Percentiles rank a stretch among this genome's conserved stretches.
These are phyloP conservation scores for Drosophila watanabei DNA, from an alignment of 1,140 invertebrate species.

Conservation along the genomic window DNA sequence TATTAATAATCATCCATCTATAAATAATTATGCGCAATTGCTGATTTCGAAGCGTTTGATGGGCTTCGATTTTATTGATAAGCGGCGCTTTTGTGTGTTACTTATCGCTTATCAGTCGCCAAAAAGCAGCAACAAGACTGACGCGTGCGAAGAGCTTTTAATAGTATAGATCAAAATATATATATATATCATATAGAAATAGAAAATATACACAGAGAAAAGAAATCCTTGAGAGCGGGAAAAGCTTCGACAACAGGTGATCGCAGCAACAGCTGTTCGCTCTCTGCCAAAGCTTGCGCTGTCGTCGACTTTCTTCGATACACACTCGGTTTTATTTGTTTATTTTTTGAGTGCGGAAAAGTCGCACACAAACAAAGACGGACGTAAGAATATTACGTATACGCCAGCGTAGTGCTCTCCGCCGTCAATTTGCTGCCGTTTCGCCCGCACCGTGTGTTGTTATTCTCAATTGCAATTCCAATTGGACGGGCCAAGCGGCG, in stretches of 20 bases:
- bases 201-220: neutral
- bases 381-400: constrained; percentile 66
- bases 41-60: constrained; percentile 23
- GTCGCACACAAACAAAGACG: constrained; percentile 36
- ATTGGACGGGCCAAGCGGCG: constrained; percentile 54
- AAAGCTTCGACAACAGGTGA: constrained; percentile 60
- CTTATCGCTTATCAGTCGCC: constrained; percentile 32
- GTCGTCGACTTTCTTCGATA: constrained; percentile 16
- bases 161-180: no score
- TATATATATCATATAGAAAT: neutral
- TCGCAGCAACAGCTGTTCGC: constrained; percentile 47
- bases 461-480: constrained; percentile 81
- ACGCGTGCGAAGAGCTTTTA: constrained; percentile 11
- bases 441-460: constrained; percentile 57
- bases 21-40: constrained; percentile 48
- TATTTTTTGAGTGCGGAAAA: constrained; percentile 74
- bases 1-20: constrained; percentile 48
- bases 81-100: constrained; percentile 28
- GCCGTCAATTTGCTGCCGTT: constrained; percentile 46
- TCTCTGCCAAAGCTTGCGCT: constrained; percentile 11
- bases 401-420: constrained; percentile 54
- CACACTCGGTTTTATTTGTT: constrained; percentile 32
- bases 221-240: constrained; percentile 40
- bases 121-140: constrained; percentile 9
- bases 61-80: constrained; percentile 54